phyloP scores from a whole-genome alignment of 35 echinoderm and acorn worm species.

The Lytechinus pictus region DNA sequence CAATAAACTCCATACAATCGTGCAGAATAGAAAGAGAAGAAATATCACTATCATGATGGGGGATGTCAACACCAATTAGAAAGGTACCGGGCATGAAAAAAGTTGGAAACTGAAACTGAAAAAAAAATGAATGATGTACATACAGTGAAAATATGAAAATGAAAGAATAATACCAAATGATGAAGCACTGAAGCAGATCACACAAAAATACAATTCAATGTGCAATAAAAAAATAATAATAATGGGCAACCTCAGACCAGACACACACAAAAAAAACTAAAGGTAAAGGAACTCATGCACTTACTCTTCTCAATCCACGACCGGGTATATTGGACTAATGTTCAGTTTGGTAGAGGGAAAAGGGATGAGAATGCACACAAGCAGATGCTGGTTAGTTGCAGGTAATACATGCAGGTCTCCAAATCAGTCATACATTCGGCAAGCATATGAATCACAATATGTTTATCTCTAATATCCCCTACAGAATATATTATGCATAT shows the following conservation, averaged over 20 bases:
- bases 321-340: slow-evolving; percentile 1
- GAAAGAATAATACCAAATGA: background rate
- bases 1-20: too few relatives aligned
- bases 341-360: background rate
- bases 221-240: background rate
- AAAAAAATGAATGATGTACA: background rate
- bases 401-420: background rate
- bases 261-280: background rate
- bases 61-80: too few relatives aligned
- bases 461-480: background rate
- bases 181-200: background rate
- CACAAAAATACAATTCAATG: background rate
- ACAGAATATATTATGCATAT: background rate
- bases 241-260: background rate
- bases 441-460: background rate
- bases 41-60: too few relatives aligned
- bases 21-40: too few relatives aligned
- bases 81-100: background rate
- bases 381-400: background rate
- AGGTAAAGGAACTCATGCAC: background rate
- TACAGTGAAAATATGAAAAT: background rate
- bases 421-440: background rate
- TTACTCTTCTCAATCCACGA: background rate
- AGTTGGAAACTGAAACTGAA: background rate
- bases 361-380: background rate